Evolutionary conservation across 1,140 invertebrate genomes (phyloP).

Genomic region (Drosophila ohnishii): DNA sequence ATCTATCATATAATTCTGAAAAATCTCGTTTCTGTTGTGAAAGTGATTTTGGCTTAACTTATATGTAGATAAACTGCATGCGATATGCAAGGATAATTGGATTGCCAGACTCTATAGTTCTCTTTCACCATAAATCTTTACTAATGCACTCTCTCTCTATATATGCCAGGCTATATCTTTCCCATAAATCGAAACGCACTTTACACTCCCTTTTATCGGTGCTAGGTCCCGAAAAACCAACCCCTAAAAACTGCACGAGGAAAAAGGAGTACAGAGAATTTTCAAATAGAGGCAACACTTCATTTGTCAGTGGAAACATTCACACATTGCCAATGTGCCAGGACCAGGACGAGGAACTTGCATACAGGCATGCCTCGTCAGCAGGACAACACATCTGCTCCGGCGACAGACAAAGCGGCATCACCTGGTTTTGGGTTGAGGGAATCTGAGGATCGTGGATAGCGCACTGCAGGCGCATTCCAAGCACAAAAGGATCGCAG

Average conservation of each 20-base stretch:
- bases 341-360: slow-evolving; percentile 30
- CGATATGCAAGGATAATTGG: slow-evolving; percentile 40
- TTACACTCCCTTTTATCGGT: slow-evolving; percentile 27
- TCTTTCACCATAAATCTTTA: slow-evolving; percentile 19
- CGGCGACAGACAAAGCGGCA: slow-evolving; percentile 36
- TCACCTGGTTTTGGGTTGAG: slow-evolving; percentile 60
- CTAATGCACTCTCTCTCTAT: slow-evolving; percentile 17
- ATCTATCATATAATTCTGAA: background rate
- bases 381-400: slow-evolving; percentile 64
- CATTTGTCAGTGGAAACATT: slow-evolving; percentile 66
- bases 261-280: slow-evolving; percentile 38
- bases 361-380: slow-evolving; percentile 26
- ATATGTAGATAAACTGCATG: slow-evolving; percentile 33
- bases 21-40: background rate
- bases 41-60: slow-evolving; percentile 8
- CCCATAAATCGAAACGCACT: slow-evolving; percentile 67
- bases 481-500: slow-evolving; percentile 31
- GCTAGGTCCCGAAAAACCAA: slow-evolving; percentile 26
- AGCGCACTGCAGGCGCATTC: slow-evolving; percentile 56
- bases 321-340: slow-evolving; percentile 69
- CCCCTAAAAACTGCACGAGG: slow-evolving; percentile 57
- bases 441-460: slow-evolving; percentile 29
- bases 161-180: slow-evolving; percentile 51
- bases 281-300: slow-evolving; percentile 53
- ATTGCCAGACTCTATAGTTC: slow-evolving; percentile 17